A percentile compares a stretch with the other conserved stretches of the same genome.
phyloP scores from a whole-genome alignment of 2,113 vertebrate species.

The Heteronetta atricapilla region DNA sequence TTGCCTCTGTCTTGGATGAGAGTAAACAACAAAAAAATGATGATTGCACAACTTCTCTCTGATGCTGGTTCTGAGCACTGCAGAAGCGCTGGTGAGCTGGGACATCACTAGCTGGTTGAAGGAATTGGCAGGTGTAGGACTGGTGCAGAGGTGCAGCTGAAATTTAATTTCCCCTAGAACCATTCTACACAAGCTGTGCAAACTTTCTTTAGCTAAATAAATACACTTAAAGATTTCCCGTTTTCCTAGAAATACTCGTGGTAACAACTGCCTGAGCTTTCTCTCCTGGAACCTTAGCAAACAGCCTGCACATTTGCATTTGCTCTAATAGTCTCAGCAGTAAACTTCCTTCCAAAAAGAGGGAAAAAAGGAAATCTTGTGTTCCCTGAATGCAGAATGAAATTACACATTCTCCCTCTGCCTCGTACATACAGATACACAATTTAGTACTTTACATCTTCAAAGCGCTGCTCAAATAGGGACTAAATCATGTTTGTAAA shows the following conservation, averaged over 20 bases:
- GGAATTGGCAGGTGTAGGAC: slow-evolving; percentile 51
- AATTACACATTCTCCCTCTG: slow-evolving; percentile 63
- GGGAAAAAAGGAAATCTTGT: slow-evolving; percentile 66
- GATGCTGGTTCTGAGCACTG: neutral
- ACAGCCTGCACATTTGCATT: slow-evolving; percentile 72
- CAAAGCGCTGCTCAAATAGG: slow-evolving; percentile 38
- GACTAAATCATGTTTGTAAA: slow-evolving; percentile 67
- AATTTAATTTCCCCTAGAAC: slow-evolving; percentile 69
- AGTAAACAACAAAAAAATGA: neutral
- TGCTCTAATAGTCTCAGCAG: slow-evolving; percentile 78
- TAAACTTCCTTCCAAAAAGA: slow-evolving; percentile 72
- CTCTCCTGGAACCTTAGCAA: slow-evolving; percentile 73
- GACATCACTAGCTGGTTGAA: neutral
- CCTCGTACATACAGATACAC: slow-evolving; percentile 51
- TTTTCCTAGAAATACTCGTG: slow-evolving; percentile 67
- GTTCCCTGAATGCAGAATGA: slow-evolving; percentile 64
- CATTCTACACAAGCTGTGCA: slow-evolving; percentile 52
- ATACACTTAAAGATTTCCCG: slow-evolving; percentile 70
- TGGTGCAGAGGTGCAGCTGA: slow-evolving; percentile 5
- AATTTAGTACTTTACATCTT: slow-evolving; percentile 64
- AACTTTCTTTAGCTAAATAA: slow-evolving; percentile 71
- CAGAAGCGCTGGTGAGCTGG: neutral
- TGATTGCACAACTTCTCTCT: neutral
- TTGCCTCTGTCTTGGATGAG: neutral
- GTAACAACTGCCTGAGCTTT: slow-evolving; percentile 66